Conservation (phyloP, 2,797 vertebrate genomes). For the Thaleichthys pacificus region DNA sequence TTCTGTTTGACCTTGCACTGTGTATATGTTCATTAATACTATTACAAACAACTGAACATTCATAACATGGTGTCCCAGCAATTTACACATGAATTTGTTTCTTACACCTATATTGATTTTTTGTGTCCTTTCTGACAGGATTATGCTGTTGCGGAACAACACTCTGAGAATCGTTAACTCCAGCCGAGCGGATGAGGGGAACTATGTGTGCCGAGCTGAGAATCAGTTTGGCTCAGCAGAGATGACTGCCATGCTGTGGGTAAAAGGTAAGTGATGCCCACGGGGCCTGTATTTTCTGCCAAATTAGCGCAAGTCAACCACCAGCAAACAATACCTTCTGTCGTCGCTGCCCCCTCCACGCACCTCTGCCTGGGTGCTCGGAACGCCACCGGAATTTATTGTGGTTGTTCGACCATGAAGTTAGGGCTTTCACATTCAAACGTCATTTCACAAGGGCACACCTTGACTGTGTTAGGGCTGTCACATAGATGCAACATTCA, state of each 20-base stretch:
- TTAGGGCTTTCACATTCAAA: constrained; percentile 60
- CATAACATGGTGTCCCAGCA: constrained; percentile 29
- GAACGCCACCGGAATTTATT: constrained; percentile 59
- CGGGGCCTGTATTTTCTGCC: constrained; percentile 63
- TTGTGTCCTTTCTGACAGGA: constrained; percentile 70
- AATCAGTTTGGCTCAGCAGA: constrained; percentile 94
- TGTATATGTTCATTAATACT: constrained; percentile 21
- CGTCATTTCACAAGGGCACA: constrained; percentile 67
- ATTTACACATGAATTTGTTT: constrained; percentile 43
- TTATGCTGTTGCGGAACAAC: constrained; percentile 89
- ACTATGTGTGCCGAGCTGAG: constrained; percentile 86
- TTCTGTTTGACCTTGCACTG: constrained; percentile 20
- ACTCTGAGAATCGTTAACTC: constrained; percentile 88
- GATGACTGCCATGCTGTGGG: constrained; percentile 84
- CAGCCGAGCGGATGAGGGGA: constrained; percentile 91
- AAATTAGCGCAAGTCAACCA: constrained; percentile 66
- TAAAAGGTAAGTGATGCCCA: constrained; percentile 88
- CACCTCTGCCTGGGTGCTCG: constrained; percentile 41
- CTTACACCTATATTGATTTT: constrained; percentile 56
- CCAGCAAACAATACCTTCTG: constrained; percentile 67
- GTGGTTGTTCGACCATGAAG: constrained; percentile 63
- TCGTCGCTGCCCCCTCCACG: constrained; percentile 39
- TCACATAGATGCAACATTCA: constrained; percentile 28
- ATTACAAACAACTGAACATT: constrained; percentile 23
- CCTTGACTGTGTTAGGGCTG: constrained; percentile 37